Evolutionary conservation across 2,797 vertebrate genomes (phyloP).

Genomic region (Parambassis ranga): DNA sequence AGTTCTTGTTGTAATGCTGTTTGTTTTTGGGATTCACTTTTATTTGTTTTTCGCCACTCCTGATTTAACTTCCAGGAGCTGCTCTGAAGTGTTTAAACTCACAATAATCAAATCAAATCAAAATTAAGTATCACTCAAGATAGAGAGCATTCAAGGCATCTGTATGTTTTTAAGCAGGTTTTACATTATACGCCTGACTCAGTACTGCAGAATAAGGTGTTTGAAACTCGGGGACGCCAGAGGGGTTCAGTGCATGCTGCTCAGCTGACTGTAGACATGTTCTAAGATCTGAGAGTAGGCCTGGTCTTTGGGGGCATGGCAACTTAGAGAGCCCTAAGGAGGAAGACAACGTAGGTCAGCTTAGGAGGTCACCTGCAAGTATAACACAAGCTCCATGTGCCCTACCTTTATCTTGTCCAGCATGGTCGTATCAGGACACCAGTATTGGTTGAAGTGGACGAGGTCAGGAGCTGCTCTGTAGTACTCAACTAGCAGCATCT

Average conservation of each 20-base stretch:
- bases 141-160: constrained; percentile 50
- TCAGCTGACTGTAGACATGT: constrained; percentile 89
- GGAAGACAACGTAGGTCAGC: not conserved
- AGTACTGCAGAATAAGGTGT: not conserved
- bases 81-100: constrained; percentile 8
- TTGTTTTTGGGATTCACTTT: not conserved
- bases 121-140: constrained; percentile 14
- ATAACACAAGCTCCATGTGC: not conserved
- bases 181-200: not conserved
- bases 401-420: constrained; percentile 94
- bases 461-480: constrained; percentile 91
- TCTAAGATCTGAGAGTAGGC: constrained; percentile 89
- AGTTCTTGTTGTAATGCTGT: not conserved
- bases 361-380: not conserved
- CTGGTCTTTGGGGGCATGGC: constrained; percentile 93
- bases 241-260: constrained; percentile 69
- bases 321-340: constrained; percentile 89
- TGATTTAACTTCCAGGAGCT: constrained; percentile 7
- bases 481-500: constrained; percentile 94
- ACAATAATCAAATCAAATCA: constrained; percentile 4
- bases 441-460: constrained; percentile 89
- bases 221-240: constrained; percentile 1
- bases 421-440: constrained; percentile 91
- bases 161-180: constrained; percentile 39
- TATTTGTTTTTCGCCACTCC: not conserved